Percentiles rank a stretch among this genome's conserved stretches.
phyloP scores from a whole-genome alignment of 2,888 invertebrate genomes.

The Stramonita haemastoma region DNA sequence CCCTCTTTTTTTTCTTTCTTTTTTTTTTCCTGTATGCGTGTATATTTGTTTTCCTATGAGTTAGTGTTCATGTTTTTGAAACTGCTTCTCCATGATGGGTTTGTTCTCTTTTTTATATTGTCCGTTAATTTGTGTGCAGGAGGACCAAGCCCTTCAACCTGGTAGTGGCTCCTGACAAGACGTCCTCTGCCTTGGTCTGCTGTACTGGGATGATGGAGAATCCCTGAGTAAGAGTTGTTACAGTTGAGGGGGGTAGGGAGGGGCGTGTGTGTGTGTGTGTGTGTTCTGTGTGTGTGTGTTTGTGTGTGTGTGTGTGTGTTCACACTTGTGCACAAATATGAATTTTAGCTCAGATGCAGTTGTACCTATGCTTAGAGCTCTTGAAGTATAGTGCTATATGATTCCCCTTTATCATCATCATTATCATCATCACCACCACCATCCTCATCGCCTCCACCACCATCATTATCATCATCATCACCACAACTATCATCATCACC shows the following conservation, averaged over 20 bases:
- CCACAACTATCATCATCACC: too few relatives aligned
- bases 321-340: neutral
- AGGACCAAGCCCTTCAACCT: slow-evolving; percentile 54
- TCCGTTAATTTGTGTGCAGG: slow-evolving; percentile 47
- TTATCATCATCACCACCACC: too few relatives aligned
- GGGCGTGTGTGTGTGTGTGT: neutral
- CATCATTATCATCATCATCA: too few relatives aligned
- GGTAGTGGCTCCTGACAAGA: slow-evolving; percentile 53
- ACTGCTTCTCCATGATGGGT: neutral
- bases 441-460: too few relatives aligned
- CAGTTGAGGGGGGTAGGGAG: neutral
- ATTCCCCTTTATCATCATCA: too few relatives aligned
- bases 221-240: slow-evolving; percentile 52
- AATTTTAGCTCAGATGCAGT: neutral
- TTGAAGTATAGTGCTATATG: too few relatives aligned
- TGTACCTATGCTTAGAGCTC: too few relatives aligned
- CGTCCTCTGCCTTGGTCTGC: slow-evolving; percentile 58
- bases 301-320: neutral
- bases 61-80: too few relatives aligned
- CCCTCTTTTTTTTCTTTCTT: too few relatives aligned
- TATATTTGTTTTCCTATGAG: too few relatives aligned
- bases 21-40: too few relatives aligned
- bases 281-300: neutral
- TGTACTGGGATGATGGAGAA: slow-evolving; percentile 71
- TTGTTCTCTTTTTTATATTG: neutral